Evolutionary conservation across 2,797 vertebrate genomes (phyloP), one percentile per base, ranked within the genome.

Genomic region (Acrossocheilus fasciatus): DNA sequence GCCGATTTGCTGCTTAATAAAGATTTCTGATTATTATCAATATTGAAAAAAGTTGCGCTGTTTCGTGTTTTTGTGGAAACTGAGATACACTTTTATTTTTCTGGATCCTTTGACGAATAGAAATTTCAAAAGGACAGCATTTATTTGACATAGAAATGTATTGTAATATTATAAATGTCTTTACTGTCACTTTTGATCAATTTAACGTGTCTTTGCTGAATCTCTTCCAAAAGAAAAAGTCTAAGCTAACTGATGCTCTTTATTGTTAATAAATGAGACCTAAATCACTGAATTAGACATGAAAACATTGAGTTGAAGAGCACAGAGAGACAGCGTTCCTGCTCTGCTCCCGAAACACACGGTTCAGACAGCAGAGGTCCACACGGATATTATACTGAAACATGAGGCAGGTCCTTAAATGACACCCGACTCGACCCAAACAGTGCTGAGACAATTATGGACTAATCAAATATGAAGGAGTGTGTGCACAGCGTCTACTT

Each of bases 241-340:
- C 6, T 6, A 30, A 64, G 2, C 26, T 15, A 66, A 17, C 30
- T 17, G 62, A 34, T 34, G 26, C 39, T 6, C 39, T 72, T n/a
- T 72, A 72, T n/a, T 43, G 69, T n/a, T 72, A 43, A 72, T 72
- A 6, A 72, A n/a, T 72, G 69, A 72, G 39, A 72, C 11, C 69
- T 14, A 7, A 5, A 72, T 45, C 23, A 2, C 69, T 43, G 39
- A 14, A 72, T 43, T 72, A 43, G 39, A 43, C 18, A 70, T 70
- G 68, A 70, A 70, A 41, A 43, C 68, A 12, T 43, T 43, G 70
- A 45, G 23, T 73, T 45, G 6, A 45, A 12, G 23, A 45, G 70
- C 70, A 73, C 23, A 47, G 70, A 17, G 41, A 47, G 12, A 26
- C 69, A n/a, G 41, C 12, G 39, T 43, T 70, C 36, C 68, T 41